phyloP scores from a whole-genome alignment of 2,113 vertebrate species.

The Clarias batrachus region DNA sequence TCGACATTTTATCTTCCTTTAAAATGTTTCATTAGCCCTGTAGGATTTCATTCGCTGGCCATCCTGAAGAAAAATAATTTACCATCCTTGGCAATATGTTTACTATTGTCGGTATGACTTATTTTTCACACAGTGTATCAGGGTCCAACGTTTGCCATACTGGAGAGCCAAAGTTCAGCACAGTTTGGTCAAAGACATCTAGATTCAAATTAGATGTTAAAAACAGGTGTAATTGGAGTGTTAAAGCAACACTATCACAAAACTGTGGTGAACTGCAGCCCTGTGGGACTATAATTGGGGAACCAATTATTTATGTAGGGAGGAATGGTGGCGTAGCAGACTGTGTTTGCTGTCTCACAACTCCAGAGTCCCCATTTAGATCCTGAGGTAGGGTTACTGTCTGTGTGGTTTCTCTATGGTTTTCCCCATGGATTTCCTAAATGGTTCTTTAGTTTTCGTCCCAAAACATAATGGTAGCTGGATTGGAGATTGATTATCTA shows the following conservation, averaged over 20 bases:
- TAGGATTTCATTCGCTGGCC: neutral
- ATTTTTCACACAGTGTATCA: constrained; percentile 3
- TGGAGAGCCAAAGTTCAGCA: neutral
- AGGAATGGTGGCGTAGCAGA: neutral
- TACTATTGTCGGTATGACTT: neutral
- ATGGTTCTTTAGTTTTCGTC: neutral
- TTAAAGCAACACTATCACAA: constrained; percentile 12
- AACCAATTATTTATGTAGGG: constrained; percentile 13
- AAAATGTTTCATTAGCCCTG: too few species aligned
- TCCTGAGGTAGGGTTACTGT: neutral
- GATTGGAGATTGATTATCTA: neutral
- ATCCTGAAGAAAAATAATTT: neutral
- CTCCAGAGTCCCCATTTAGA: neutral
- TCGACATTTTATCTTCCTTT: too few species aligned
- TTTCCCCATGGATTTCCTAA: neutral
- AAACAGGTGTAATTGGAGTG: constrained; percentile 1
- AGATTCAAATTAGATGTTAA: constrained; percentile 11
- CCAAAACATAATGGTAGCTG: neutral
- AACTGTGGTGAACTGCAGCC: constrained; percentile 11
- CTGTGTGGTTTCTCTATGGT: neutral
- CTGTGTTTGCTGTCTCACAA: neutral
- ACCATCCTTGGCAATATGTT: neutral
- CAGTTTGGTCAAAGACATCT: neutral
- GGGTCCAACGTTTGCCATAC: neutral
- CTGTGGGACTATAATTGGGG: constrained; percentile 1